Conservation (phyloP, 1,140 invertebrate genomes). For the Pseudomyrmex cubaensis region DNA sequence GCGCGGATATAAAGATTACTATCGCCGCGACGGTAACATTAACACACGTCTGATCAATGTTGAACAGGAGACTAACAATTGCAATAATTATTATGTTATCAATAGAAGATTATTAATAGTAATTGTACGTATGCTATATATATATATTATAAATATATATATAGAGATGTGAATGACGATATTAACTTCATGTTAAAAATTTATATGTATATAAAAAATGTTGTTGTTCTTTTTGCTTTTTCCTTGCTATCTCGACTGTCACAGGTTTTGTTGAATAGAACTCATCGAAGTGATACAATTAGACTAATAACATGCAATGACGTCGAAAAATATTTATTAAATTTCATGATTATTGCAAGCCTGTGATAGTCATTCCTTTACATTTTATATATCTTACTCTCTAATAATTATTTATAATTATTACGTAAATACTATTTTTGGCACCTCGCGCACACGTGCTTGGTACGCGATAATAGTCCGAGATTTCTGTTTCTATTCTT, state of each 20-base stretch:
- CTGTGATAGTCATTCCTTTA: slow-evolving; percentile 11
- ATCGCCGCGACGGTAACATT: slow-evolving; percentile 76
- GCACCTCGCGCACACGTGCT: background rate
- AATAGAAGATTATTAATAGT: slow-evolving; percentile 69
- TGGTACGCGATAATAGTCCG: background rate
- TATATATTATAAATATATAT: background rate
- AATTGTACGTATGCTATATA: slow-evolving; percentile 71
- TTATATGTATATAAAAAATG: slow-evolving; percentile 65
- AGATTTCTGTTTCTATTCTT: background rate
- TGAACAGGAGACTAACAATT: slow-evolving; percentile 78
- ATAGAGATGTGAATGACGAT: slow-evolving; percentile 62
- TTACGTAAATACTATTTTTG: slow-evolving; percentile 21
- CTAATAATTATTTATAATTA: slow-evolving; percentile 23
- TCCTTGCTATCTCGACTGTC: background rate
- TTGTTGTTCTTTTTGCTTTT: slow-evolving; percentile 23
- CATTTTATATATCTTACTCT: slow-evolving; percentile 5
- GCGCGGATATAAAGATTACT: slow-evolving; percentile 44
- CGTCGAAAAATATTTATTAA: background rate
- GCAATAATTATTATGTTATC: slow-evolving; percentile 78
- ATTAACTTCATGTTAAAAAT: slow-evolving; percentile 74
- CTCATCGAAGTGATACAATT: background rate
- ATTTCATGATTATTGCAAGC: background rate
- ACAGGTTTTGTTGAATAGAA: slow-evolving; percentile 20
- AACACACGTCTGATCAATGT: slow-evolving; percentile 74
- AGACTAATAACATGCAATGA: background rate